phyloP scores from a whole-genome alignment of 2,888 invertebrate genomes.

The Diabrotica balteata region DNA sequence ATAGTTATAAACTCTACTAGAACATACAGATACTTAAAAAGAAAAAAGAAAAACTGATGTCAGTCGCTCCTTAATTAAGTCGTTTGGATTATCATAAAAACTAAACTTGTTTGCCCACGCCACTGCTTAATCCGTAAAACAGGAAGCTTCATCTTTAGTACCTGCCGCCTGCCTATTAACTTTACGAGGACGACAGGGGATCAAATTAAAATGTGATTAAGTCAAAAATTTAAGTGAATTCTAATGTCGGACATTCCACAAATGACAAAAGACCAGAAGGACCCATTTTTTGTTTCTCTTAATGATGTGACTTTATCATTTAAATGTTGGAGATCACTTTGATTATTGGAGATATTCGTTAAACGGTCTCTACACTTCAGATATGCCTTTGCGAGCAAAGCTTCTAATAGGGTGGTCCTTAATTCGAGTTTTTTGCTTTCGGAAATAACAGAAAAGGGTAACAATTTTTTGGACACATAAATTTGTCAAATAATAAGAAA shows the following conservation, averaged over 20 bases:
- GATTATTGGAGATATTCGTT: slow-evolving; percentile 14
- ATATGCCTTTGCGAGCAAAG: too few species aligned
- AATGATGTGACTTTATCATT: slow-evolving; percentile 25
- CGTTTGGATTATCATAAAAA: background rate
- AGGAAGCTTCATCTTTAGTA: slow-evolving; percentile 42
- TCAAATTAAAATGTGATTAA: slow-evolving; percentile 55
- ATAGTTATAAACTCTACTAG: too few species aligned
- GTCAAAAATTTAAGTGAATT: slow-evolving; percentile 55
- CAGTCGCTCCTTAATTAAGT: background rate
- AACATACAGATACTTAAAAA: too few species aligned
- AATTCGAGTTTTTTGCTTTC: too few species aligned
- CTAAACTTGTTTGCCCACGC: background rate
- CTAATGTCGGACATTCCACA: slow-evolving; percentile 53
- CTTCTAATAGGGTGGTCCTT: too few species aligned
- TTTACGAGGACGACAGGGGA: slow-evolving; percentile 49
- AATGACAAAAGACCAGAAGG: slow-evolving; percentile 34
- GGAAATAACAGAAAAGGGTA: too few species aligned
- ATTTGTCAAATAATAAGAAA: too few species aligned
- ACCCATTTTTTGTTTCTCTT: slow-evolving; percentile 14
- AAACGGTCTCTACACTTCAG: too few species aligned
- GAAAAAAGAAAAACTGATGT: too few species aligned
- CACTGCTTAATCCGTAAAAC: slow-evolving; percentile 37
- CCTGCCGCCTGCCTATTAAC: slow-evolving; percentile 37
- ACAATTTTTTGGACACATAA: too few species aligned
- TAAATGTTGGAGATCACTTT: slow-evolving; percentile 16